A percentile compares a stretch with the other conserved stretches of the same genome.
phyloP scores from a whole-genome alignment of 2,888 invertebrate species.

The Pristionchus entomophagus region DNA sequence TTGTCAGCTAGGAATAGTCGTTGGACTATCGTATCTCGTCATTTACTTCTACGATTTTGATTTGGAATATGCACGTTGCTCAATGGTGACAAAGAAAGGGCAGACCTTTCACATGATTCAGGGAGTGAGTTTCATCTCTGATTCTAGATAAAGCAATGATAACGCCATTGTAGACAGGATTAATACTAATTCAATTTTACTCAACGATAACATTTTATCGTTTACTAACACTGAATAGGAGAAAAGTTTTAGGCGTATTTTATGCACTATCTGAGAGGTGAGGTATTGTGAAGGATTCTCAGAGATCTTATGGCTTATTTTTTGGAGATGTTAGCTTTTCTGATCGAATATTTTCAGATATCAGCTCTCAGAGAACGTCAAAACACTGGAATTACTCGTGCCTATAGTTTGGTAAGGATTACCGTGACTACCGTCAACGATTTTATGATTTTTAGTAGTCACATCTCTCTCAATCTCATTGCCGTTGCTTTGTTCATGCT shows the following conservation, averaged over 20 bases:
- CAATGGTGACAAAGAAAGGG: slow-evolving; percentile 7
- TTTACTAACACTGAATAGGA: neutral
- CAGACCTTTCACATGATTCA: neutral
- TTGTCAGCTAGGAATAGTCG: neutral
- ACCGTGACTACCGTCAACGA: too few species aligned
- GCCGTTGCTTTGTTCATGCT: neutral
- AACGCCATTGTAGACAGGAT: neutral
- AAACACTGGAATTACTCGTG: neutral
- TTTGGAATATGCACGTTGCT: neutral
- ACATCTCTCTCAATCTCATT: neutral
- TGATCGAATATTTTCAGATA: neutral
- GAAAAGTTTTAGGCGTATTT: neutral
- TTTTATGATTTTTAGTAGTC: neutral
- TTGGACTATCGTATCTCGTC: neutral
- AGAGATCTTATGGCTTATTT: neutral
- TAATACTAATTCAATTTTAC: neutral
- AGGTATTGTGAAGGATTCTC: neutral
- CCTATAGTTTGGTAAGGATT: neutral
- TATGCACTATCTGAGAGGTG: slow-evolving; percentile 8
- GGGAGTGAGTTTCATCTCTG: neutral
- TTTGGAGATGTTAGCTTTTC: neutral
- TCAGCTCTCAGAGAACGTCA: neutral
- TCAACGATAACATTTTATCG: neutral
- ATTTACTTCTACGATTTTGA: neutral
- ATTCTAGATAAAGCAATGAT: neutral